Evolutionary conservation across 2,888 invertebrate species (phyloP), one percentile per base, ranked within the genome.

Genomic region (Lymantria monacha): DNA sequence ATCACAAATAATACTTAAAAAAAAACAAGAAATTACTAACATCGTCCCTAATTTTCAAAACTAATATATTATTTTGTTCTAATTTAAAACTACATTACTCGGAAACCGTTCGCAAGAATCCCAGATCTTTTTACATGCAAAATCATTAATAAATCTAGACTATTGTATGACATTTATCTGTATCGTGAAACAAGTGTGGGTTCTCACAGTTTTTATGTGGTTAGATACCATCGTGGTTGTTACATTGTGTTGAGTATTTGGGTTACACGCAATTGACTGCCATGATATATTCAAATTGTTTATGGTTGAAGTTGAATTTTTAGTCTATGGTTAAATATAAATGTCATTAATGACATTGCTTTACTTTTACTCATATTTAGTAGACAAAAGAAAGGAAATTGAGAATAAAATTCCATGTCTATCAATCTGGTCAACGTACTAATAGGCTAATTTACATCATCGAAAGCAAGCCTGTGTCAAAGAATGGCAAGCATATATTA

Each of bases 161-260:
- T 47, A 60, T 60, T 53, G 48, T 60, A 52, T 57, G 55, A 60
- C 51, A 49, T 51, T 53, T 42, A 57, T 49, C 43, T 38, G 53
- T 54, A 60, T 44, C 55, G 15, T 42, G 47, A 14, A 46, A 52
- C 53, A 9, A 50, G 38, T 50, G 57, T 50, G 58, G 42, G 63
- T 66, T 44, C 14, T 12, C 9, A n/a, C 42, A 8, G 60, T 66
- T 65, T 57, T 65, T 65, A 22, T 22, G 49, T 31, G 0, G 0
- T 0, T n/a, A 46, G 67, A 63, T 60, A 63, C 52, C 67, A 66
- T 64, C 63, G 42, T 41, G 10, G 14, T 12, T 13, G 33, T 40
- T 30, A 31, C 31, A 47, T 40, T 37, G 36, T 48, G 9, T n/a
- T 30, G 33, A 2, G n/a, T 48, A 48, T 41, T 40, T 51, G 41